Percentiles rank a stretch among this genome's conserved stretches.
Conservation (phyloP, 53 echinoderm and acorn worm genomes). For the Zoroaster sp. region DNA sequence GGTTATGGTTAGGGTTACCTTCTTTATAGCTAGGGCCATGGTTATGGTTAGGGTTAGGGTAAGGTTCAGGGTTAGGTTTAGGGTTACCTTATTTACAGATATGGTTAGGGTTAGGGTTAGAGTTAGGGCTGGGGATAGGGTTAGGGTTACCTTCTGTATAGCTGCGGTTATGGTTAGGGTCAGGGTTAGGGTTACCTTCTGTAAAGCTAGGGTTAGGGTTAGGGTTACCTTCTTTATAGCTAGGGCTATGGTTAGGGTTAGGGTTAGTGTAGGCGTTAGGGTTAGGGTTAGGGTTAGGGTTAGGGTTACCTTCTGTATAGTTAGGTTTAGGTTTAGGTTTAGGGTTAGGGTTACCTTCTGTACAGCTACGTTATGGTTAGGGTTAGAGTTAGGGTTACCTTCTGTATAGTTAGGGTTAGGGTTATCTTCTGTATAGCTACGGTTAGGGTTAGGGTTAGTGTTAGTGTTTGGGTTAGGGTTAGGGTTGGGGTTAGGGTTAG, state of each 20-base stretch:
- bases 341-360: constrained; percentile 32
- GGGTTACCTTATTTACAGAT: constrained; percentile 40
- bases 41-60: constrained; percentile 53
- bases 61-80: constrained; percentile 57
- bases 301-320: no score
- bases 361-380: constrained; percentile 44
- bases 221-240: constrained; percentile 48
- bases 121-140: constrained; percentile 53
- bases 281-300: constrained; percentile 28
- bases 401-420: constrained; percentile 51
- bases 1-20: constrained; percentile 62
- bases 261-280: constrained; percentile 18
- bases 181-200: no score
- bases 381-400: constrained; percentile 51
- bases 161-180: constrained; percentile 49
- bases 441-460: constrained; percentile 56
- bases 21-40: constrained; percentile 31
- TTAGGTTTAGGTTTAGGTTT: constrained; percentile 32
- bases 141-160: constrained; percentile 53
- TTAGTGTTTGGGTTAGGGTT: constrained; percentile 56
- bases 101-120: constrained; percentile 63
- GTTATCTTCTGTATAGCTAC: constrained; percentile 45
- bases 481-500: constrained; percentile 66
- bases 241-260: constrained; percentile 43
- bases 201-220: constrained; percentile 63